Conservation (phyloP, 2,797 vertebrate genomes). For the Graptemys geographica region DNA sequence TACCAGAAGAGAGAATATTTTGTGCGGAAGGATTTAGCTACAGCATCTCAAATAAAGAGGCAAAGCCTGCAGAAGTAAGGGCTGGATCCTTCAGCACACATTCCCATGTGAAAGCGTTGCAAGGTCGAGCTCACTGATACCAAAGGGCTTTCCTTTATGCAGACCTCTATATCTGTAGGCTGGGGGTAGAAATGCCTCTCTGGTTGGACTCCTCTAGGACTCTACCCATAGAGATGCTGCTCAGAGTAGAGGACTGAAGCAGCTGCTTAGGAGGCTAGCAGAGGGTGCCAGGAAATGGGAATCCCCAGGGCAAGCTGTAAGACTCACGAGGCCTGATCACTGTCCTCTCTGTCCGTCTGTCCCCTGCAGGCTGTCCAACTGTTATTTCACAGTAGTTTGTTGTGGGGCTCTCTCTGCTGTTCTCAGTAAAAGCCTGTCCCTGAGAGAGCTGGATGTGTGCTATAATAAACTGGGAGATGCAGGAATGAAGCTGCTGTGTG, state of each 20-base stretch:
- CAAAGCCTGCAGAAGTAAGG: neutral
- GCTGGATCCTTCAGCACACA: neutral
- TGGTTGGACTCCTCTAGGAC: neutral
- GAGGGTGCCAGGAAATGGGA: neutral
- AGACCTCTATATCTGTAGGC: neutral
- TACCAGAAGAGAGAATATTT: neutral
- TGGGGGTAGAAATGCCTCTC: neutral
- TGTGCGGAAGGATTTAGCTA: neutral
- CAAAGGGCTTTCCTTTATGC: neutral
- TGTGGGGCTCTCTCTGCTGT: conserved; percentile 24
- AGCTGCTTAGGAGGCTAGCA: neutral
- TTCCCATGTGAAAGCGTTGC: neutral
- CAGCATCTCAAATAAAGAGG: neutral
- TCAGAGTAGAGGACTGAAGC: neutral
- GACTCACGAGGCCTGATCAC: neutral
- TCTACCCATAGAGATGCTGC: neutral
- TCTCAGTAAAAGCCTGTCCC: conserved; percentile 11
- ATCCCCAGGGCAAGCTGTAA: neutral
- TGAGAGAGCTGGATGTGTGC: conserved; percentile 36
- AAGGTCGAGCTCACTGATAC: neutral
- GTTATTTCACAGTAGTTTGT: neutral
- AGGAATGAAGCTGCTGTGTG: conserved; percentile 11
- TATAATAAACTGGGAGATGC: conserved; percentile 34
- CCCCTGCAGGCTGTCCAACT: conserved; percentile 27
- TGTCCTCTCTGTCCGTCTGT: neutral